phyloP scores from a whole-genome alignment of 1,140 invertebrate genomes.

The Phymorhynchus buccinoides region DNA sequence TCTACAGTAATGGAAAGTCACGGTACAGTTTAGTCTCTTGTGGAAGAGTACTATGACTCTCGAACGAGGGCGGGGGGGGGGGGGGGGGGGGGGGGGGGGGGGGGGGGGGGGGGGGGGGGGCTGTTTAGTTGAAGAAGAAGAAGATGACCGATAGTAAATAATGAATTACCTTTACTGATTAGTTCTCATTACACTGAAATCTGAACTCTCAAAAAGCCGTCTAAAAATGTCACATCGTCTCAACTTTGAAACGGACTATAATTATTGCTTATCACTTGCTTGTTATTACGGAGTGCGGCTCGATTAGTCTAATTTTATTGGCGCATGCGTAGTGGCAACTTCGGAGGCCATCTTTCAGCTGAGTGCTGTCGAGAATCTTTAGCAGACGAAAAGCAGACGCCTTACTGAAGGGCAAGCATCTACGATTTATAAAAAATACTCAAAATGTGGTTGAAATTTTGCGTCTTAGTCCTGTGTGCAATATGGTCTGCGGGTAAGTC shows the following conservation, averaged over 20 bases:
- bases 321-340: neutral
- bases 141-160: neutral
- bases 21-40: too few species aligned
- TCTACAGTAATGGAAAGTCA: too few species aligned
- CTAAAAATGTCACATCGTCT: too few species aligned
- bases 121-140: too few species aligned
- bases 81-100: too few species aligned
- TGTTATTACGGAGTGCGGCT: neutral
- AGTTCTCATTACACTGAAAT: too few species aligned
- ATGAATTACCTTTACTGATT: neutral
- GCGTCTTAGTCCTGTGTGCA: neutral
- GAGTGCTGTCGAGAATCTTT: neutral
- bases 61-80: too few species aligned
- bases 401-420: neutral
- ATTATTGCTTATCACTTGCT: neutral
- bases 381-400: neutral
- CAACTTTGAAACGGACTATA: neutral
- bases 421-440: too few species aligned
- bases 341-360: constrained; percentile 1
- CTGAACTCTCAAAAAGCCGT: too few species aligned
- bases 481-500: neutral
- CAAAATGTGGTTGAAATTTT: neutral
- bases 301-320: neutral
- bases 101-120: too few species aligned
- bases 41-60: too few species aligned